Evolutionary conservation across 2,888 invertebrate species (phyloP), one percentile per base, ranked within the genome.

Genomic region (Heliconius aoede): DNA sequence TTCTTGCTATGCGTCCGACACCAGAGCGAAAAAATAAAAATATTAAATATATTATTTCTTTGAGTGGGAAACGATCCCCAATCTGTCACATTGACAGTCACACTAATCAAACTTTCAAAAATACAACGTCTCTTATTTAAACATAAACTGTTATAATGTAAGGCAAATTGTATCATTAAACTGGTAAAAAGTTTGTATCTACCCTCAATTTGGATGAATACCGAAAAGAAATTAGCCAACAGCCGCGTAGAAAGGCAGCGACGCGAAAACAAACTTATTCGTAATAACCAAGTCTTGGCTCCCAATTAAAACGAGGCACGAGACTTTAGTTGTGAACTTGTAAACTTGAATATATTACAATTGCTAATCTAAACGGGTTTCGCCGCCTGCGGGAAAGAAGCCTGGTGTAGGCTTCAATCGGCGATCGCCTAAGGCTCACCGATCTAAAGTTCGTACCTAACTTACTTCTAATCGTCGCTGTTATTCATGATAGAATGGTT

Each of bases 311-410:
- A 73, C 74, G 73, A 76, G 79, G 78, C 78, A 82, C 76, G 80
- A 78, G 76, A 78, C 80, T 80, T 77, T 78, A 78, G 80, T 80
- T 82, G 79, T 80, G 80, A 81, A 81, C 80, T 81, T 81, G 76
- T 76, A 75, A 81, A 82, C 79, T 81, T 74, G 80, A 81, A 81
- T 82, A 81, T 79, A 83, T 83, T 82, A 80, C 83, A 82, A 83
- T 81, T 82, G 82, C 81, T 82, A 82, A 81, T 81, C 79, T 80
- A 76, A 81, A 73, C 76, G 76, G 78, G 74, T 51, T 71, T 68
- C 71, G 46, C 60, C 72, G 80, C 79, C 79, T 77, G 61, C 55
- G 73, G 80, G 78, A 71, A 30, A 68, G 72, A 73, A 69, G 77
- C 69, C 77, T 74, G 78, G 78, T 76, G 81, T 75, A 76, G 77